Evolutionary conservation across 2,797 vertebrate species (phyloP).

Genomic region (Acanthurus leucopareius): DNA sequence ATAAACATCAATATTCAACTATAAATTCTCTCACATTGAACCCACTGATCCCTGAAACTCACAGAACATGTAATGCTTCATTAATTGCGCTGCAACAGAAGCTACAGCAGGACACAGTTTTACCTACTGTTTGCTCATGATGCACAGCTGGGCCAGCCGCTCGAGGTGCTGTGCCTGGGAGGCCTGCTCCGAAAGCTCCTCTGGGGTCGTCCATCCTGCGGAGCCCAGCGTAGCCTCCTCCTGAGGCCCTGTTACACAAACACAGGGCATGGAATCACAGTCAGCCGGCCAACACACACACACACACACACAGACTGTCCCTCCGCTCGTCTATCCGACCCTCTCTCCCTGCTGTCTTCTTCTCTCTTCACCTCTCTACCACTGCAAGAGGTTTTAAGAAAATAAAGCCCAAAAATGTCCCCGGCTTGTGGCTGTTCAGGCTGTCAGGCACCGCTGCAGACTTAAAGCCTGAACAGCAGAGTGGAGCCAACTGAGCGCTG

Average conservation of each 20-base stretch:
- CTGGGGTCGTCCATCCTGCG: slow-evolving; percentile 82
- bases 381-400: slow-evolving; percentile 65
- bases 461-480: slow-evolving; percentile 71
- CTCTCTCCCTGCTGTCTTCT: slow-evolving; percentile 12
- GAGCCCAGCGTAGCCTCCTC: slow-evolving; percentile 85
- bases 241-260: slow-evolving; percentile 90
- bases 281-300: slow-evolving; percentile 64
- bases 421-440: slow-evolving; percentile 25
- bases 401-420: slow-evolving; percentile 74
- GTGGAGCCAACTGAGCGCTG: slow-evolving; percentile 69
- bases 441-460: slow-evolving; percentile 56
- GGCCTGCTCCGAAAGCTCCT: slow-evolving; percentile 88
- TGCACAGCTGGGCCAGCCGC: slow-evolving; percentile 87
- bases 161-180: slow-evolving; percentile 87
- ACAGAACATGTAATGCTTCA: slow-evolving; percentile 19
- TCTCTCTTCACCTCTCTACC: slow-evolving; percentile 17
- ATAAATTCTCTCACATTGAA: slow-evolving; percentile 34
- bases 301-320: slow-evolving; percentile 12
- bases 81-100: slow-evolving; percentile 28
- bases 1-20: slow-evolving; percentile 23
- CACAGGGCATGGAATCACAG: slow-evolving; percentile 85
- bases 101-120: slow-evolving; percentile 54
- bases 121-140: slow-evolving; percentile 91
- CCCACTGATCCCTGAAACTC: slow-evolving; percentile 26
- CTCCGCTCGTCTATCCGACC: slow-evolving; percentile 6